Evolutionary conservation across 2,888 invertebrate genomes (phyloP).

Genomic region (Kryphioiulus occultus): DNA sequence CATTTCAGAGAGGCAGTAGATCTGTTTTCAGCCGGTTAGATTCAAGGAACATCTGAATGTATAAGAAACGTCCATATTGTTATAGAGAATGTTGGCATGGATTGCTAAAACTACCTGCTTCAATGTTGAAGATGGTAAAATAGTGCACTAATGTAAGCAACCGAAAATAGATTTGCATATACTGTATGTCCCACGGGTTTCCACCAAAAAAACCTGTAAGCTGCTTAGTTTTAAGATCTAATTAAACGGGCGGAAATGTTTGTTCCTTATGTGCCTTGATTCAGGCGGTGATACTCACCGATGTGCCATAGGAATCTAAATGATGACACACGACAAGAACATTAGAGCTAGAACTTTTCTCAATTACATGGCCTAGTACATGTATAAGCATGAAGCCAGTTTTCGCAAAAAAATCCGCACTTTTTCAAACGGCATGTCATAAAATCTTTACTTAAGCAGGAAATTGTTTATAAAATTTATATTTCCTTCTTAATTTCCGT

Average conservation of each 20-base stretch:
- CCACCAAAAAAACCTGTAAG: background rate
- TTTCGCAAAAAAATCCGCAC: background rate
- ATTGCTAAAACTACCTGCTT: background rate
- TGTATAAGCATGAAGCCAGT: background rate
- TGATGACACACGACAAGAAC: background rate
- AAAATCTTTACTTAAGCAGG: background rate
- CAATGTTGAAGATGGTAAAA: background rate
- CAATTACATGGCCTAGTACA: background rate
- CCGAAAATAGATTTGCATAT: background rate
- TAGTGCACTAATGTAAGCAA: background rate
- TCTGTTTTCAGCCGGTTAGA: background rate
- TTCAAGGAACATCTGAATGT: background rate
- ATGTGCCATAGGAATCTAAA: background rate
- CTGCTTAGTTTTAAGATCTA: background rate
- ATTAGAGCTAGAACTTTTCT: background rate
- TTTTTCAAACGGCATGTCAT: background rate
- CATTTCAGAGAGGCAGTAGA: background rate
- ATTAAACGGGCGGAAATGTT: constrained; percentile 4
- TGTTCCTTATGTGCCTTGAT: background rate
- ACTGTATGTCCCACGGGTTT: background rate
- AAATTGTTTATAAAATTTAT: background rate
- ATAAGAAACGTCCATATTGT: no score
- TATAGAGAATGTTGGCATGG: background rate
- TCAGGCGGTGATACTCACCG: background rate
- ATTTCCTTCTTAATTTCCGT: background rate